Conservation (phyloP, 2,113 vertebrate species). For the Miniopterus natalensis region DNA sequence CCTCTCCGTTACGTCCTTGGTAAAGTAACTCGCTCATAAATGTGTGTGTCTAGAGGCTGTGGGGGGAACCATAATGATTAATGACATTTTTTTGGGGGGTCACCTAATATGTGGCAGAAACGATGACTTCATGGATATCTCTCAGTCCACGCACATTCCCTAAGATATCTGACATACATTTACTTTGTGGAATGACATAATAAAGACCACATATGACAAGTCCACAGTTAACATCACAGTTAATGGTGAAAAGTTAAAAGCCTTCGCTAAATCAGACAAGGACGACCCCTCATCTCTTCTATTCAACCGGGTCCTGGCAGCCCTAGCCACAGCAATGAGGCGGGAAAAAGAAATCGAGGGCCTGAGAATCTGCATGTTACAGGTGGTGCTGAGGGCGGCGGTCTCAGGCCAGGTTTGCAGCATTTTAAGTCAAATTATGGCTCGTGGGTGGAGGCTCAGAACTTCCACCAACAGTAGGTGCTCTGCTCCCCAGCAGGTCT, state of each 20-base stretch:
- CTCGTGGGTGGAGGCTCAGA: background rate
- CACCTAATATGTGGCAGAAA: background rate
- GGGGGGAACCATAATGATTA: too few relatives aligned
- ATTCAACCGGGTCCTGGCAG: background rate
- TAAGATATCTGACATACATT: background rate
- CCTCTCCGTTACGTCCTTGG: background rate
- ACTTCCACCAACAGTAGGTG: too few relatives aligned
- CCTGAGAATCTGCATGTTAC: background rate
- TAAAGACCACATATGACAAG: background rate
- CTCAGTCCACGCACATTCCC: background rate
- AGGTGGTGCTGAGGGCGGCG: too few relatives aligned
- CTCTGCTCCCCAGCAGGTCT: background rate
- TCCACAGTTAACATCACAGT: too few relatives aligned
- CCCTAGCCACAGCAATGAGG: background rate
- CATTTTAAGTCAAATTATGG: background rate
- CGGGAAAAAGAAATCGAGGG: background rate
- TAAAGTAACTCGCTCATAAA: background rate
- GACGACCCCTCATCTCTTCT: background rate
- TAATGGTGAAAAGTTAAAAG: background rate
- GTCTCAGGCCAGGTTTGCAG: background rate
- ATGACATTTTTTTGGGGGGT: accelerated
- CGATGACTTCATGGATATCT: background rate
- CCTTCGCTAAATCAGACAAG: background rate
- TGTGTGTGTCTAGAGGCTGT: background rate
- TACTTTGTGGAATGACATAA: background rate